Evolutionary conservation across 2,888 invertebrate species (phyloP).

Genomic region (Leptinotarsa tumamoca): DNA sequence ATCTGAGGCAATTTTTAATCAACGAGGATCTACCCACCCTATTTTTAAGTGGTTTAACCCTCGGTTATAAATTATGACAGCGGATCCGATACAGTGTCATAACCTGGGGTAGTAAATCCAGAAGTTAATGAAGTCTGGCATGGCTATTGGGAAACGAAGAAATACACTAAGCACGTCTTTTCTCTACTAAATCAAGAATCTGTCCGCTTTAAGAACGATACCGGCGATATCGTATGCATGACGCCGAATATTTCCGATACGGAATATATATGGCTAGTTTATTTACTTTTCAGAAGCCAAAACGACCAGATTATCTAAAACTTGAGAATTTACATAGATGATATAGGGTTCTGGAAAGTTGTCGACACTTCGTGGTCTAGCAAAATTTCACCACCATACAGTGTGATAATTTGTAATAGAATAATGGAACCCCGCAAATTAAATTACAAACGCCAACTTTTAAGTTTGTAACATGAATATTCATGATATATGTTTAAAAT

Average conservation of each 20-base stretch:
- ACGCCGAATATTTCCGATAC: slow-evolving; percentile 54
- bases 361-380: slow-evolving; percentile 10
- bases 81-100: slow-evolving; percentile 52
- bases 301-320: slow-evolving; percentile 50
- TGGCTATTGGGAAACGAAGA: slow-evolving; percentile 46
- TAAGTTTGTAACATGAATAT: too few relatives aligned
- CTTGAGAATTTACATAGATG: slow-evolving; percentile 41
- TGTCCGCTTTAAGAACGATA: slow-evolving; percentile 50
- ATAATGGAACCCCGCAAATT: too few relatives aligned
- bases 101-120: slow-evolving; percentile 53
- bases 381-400: background rate
- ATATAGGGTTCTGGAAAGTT: slow-evolving; percentile 26
- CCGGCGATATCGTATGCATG: slow-evolving; percentile 54
- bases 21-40: slow-evolving; percentile 42
- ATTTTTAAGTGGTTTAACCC: slow-evolving; percentile 47
- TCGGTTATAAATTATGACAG: slow-evolving; percentile 58
- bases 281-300: slow-evolving; percentile 50
- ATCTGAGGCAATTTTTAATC: slow-evolving; percentile 44
- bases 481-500: too few relatives aligned
- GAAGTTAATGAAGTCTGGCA: slow-evolving; percentile 51
- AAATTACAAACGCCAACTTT: too few relatives aligned
- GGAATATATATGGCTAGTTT: slow-evolving; percentile 58
- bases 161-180: slow-evolving; percentile 53
- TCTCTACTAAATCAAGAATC: slow-evolving; percentile 55
- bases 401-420: background rate